A percentile compares a stretch with the other conserved stretches of the same genome.
These are phyloP conservation scores for Pachycephus smyrnensis DNA, from an alignment of 2,888 invertebrate genomes.

Conservation along the genomic window DNA sequence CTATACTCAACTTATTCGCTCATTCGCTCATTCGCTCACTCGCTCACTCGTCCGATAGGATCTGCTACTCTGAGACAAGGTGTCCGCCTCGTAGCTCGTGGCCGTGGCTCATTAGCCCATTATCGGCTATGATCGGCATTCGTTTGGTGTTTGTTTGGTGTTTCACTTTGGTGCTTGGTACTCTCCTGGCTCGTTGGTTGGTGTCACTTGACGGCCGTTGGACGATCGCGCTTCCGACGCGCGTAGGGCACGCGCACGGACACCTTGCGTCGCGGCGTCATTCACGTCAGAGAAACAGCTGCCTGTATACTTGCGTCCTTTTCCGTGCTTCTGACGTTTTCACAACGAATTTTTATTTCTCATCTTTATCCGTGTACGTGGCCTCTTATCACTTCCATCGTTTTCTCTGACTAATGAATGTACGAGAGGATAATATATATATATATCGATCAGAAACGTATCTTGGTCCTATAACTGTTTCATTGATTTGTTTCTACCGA, in stretches of 20 bases:
- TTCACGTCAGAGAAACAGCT: background rate
- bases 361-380: background rate
- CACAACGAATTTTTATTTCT: background rate
- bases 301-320: background rate
- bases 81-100: constrained; percentile 7
- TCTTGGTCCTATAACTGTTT: constrained; percentile 16
- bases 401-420: background rate
- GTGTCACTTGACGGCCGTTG: background rate
- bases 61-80: background rate
- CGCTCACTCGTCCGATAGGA: background rate
- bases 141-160: constrained; percentile 45
- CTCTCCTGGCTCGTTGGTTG: background rate
- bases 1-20: background rate
- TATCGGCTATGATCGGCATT: constrained; percentile 50
- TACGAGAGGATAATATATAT: background rate
- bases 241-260: background rate
- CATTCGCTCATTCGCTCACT: constrained; percentile 9
- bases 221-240: background rate
- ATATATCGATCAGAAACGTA: constrained; percentile 5
- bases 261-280: background rate
- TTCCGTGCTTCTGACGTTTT: background rate
- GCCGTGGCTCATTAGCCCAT: constrained; percentile 57
- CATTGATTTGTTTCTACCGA: background rate
- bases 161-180: background rate
- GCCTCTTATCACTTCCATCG: background rate